These are phyloP conservation scores for Zophobas atratus DNA, from an alignment of 1,140 invertebrate species.

Conservation along the genomic window DNA sequence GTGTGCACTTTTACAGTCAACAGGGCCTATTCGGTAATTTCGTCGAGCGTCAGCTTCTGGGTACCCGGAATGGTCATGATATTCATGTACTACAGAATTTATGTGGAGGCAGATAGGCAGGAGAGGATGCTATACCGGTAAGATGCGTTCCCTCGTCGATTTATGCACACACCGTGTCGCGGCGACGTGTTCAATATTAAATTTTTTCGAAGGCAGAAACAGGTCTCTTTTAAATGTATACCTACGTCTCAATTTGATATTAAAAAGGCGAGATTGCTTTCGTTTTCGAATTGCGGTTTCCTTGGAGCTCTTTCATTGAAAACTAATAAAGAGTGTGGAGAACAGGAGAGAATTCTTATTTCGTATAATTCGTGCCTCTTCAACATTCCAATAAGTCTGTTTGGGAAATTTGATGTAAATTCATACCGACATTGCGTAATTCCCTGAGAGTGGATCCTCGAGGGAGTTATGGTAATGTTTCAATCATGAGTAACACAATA, in stretches of 20 bases:
- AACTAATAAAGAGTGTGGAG: not conserved
- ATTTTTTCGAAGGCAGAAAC: not conserved
- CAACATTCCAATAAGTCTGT: conserved; percentile 2
- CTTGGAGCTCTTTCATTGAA: not conserved
- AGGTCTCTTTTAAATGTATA: not conserved
- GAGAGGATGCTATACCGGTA: conserved; percentile 92
- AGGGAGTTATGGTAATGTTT: conserved; percentile 30
- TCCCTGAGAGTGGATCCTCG: conserved; percentile 10
- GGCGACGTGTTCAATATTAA: not conserved
- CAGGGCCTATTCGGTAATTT: conserved; percentile 90
- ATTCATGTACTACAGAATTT: conserved; percentile 94
- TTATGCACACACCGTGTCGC: not conserved
- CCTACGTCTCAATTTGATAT: not conserved
- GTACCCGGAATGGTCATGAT: conserved; percentile 95
- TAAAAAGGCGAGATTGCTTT: not conserved
- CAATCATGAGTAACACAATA: conserved; percentile 29
- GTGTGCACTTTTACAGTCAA: conserved; percentile 92
- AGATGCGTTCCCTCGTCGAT: conserved; percentile 44
- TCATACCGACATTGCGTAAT: conserved; percentile 10
- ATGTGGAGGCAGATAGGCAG: conserved; percentile 91
- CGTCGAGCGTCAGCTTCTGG: conserved; percentile 96
- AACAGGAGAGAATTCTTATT: not conserved
- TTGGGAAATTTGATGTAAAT: conserved; percentile 25
- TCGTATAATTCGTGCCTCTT: not conserved
- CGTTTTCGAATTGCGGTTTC: not conserved